Evolutionary conservation across 2,797 vertebrate species (phyloP).

Genomic region (Danio kyathit): DNA sequence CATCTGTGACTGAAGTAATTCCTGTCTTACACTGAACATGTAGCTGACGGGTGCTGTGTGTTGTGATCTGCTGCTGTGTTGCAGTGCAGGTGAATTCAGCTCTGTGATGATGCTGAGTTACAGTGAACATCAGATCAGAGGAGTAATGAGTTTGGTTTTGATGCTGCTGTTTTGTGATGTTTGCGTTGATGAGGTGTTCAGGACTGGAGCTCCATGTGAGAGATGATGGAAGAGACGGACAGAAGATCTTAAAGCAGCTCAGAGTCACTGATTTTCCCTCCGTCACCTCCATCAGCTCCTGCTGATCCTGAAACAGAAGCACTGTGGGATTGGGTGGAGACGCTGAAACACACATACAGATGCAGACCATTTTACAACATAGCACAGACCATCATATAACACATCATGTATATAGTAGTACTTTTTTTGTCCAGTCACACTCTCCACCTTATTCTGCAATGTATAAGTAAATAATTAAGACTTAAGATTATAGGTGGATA

Average conservation of each 20-base stretch:
- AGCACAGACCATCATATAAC: too few species aligned
- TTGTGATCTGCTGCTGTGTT: slow-evolving; percentile 15
- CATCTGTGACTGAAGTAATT: too few species aligned
- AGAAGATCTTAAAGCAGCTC: slow-evolving; percentile 65
- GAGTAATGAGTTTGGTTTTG: slow-evolving; percentile 8
- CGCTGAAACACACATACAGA: background rate
- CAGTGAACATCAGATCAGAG: slow-evolving; percentile 45
- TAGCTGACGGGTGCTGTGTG: background rate
- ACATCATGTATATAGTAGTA: too few species aligned
- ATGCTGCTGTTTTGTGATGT: background rate
- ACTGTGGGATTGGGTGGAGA: slow-evolving; percentile 40
- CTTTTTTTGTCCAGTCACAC: background rate
- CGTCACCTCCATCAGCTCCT: slow-evolving; percentile 39
- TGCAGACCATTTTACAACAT: background rate
- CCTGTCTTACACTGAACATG: slow-evolving; percentile 43
- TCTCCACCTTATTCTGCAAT: background rate
- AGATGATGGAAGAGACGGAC: slow-evolving; percentile 56
- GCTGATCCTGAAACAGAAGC: slow-evolving; percentile 16
- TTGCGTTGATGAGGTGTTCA: slow-evolving; percentile 49
- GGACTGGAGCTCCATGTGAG: slow-evolving; percentile 60
- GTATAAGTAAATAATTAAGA: fast-evolving
- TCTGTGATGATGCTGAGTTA: slow-evolving; percentile 21
- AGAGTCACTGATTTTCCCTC: slow-evolving; percentile 72
- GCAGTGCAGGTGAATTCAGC: slow-evolving; percentile 25
- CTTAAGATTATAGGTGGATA: background rate